Percentiles rank a stretch among this genome's conserved stretches.
Conservation (phyloP, 2,797 vertebrate genomes). For the Thalassophryne amazonica region DNA sequence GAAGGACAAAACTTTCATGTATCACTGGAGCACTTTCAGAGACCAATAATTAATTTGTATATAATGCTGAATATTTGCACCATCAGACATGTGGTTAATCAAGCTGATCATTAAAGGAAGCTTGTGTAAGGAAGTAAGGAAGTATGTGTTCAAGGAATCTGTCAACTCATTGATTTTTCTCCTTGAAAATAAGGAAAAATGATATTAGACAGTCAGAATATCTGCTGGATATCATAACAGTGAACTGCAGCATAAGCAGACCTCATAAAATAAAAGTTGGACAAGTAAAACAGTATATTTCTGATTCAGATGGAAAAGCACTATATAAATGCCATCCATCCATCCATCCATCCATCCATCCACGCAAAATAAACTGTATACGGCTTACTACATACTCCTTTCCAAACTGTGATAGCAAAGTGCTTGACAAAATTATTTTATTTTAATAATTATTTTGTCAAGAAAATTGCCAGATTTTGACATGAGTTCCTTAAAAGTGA, state of each 20-base stretch:
- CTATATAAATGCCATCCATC: too few species aligned
- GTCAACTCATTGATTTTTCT: constrained; percentile 8
- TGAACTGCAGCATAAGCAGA: background rate
- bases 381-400: too few species aligned
- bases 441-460: too few species aligned
- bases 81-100: constrained; percentile 40
- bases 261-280: too few species aligned
- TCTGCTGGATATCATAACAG: background rate
- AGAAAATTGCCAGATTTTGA: too few species aligned
- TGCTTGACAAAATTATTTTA: background rate
- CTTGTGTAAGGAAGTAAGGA: background rate
- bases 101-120: constrained; percentile 26
- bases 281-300: too few species aligned
- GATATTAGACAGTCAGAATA: background rate
- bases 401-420: background rate
- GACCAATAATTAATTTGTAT: constrained; percentile 57
- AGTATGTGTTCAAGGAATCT: too few species aligned
- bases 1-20: constrained; percentile 53
- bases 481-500: too few species aligned
- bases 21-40: constrained; percentile 30
- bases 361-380: too few species aligned
- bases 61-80: constrained; percentile 33
- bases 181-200: constrained; percentile 13
- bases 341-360: too few species aligned
- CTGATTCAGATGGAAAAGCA: too few species aligned